These are phyloP conservation scores for Battus philenor DNA, from an alignment of 1,140 invertebrate genomes.

Conservation along the genomic window DNA sequence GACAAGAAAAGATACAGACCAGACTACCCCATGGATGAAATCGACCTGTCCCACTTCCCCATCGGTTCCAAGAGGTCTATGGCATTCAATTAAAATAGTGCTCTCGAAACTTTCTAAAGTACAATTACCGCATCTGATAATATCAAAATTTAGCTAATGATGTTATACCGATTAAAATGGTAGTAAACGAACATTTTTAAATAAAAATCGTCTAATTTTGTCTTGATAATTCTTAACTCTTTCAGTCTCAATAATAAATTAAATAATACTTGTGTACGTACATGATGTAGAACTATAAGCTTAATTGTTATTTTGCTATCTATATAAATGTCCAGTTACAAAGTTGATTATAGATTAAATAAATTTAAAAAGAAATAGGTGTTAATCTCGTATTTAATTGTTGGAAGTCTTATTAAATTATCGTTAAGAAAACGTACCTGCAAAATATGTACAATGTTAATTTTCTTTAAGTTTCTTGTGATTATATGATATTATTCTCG, in stretches of 20 bases:
- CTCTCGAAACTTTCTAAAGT: too few relatives aligned
- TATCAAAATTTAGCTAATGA: too few relatives aligned
- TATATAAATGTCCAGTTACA: not conserved
- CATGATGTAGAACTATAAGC: not conserved
- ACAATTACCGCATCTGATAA: too few relatives aligned
- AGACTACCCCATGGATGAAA: slow-evolving; percentile 66
- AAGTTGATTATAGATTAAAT: not conserved
- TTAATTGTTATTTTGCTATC: not conserved
- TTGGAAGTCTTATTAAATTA: not conserved
- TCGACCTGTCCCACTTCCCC: slow-evolving; percentile 62
- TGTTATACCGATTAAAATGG: too few relatives aligned
- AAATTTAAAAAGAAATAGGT: slow-evolving; percentile 1
- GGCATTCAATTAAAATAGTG: slow-evolving; percentile 9
- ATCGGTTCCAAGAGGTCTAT: slow-evolving; percentile 58
- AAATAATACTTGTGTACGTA: too few relatives aligned
- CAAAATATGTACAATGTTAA: not conserved
- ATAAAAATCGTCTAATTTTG: too few relatives aligned
- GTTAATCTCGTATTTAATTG: slow-evolving; percentile 5
- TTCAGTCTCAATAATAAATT: too few relatives aligned
- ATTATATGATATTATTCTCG: slow-evolving; percentile 2
- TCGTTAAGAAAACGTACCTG: not conserved
- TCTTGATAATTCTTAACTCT: too few relatives aligned
- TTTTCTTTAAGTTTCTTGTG: slow-evolving; percentile 4
- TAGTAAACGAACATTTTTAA: too few relatives aligned
- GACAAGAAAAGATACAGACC: slow-evolving; percentile 58